Percentiles rank a stretch among this genome's conserved stretches.
Conservation (phyloP, 2,888 invertebrate species). For the Pocota personata region DNA sequence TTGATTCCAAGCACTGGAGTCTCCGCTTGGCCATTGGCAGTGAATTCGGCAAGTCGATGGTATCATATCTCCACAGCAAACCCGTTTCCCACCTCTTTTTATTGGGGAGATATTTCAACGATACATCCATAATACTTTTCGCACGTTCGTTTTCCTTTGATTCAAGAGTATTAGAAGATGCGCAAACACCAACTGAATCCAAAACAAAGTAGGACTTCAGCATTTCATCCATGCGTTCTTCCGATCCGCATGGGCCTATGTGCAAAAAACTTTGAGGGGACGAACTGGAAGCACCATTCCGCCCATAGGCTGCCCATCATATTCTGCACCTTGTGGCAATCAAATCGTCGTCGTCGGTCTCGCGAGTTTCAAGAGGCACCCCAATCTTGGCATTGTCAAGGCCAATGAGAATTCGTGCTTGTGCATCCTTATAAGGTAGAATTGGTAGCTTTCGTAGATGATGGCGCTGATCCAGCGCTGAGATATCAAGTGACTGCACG, state of each 20-base stretch:
- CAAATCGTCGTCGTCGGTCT: too few relatives aligned
- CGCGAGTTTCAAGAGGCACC: too few relatives aligned
- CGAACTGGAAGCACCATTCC: background rate
- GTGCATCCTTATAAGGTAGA: slow-evolving; percentile 31
- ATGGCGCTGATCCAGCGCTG: background rate
- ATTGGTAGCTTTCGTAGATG: slow-evolving; percentile 20
- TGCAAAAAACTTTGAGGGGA: slow-evolving; percentile 36
- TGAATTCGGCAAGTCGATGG: slow-evolving; percentile 56
- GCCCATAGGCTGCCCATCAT: slow-evolving; percentile 60
- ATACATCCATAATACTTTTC: slow-evolving; percentile 36
- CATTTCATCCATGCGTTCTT: too few relatives aligned
- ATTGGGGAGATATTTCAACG: slow-evolving; percentile 24
- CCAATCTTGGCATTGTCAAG: too few relatives aligned
- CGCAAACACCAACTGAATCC: slow-evolving; percentile 49
- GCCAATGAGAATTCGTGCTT: too few relatives aligned
- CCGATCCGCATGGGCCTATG: slow-evolving; percentile 39
- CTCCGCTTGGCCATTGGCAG: too few relatives aligned
- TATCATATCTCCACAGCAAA: slow-evolving; percentile 43
- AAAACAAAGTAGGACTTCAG: slow-evolving; percentile 52
- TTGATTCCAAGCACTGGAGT: too few relatives aligned
- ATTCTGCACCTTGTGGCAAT: slow-evolving; percentile 54
- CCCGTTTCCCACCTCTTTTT: slow-evolving; percentile 51
- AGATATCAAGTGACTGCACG: slow-evolving; percentile 16
- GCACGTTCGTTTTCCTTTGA: slow-evolving; percentile 59
- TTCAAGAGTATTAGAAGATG: background rate